Evolutionary conservation across 2,113 vertebrate genomes (phyloP).

Genomic region (Chaetodon trifascialis): DNA sequence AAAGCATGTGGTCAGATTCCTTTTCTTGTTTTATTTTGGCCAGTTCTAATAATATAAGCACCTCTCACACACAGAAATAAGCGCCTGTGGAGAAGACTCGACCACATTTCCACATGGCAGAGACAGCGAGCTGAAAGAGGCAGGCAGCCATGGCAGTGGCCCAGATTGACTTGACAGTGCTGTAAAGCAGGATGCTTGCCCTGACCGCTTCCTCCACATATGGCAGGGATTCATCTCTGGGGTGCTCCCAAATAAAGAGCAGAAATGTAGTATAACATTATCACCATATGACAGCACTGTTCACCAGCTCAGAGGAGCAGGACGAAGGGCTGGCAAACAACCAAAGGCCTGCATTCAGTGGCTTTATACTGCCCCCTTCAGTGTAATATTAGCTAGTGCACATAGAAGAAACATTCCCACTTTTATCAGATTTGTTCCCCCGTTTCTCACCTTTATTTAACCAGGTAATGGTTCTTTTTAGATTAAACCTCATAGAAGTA

Average conservation of each 20-base stretch:
- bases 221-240: constrained; percentile 58
- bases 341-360: constrained; percentile 8
- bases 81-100: constrained; percentile 26
- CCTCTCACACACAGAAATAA: constrained; percentile 45
- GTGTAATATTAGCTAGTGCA: constrained; percentile 27
- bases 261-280: constrained; percentile 63
- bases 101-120: constrained; percentile 54
- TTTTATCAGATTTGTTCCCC: not conserved
- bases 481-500: not conserved
- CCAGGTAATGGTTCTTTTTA: not conserved
- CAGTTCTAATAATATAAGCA: constrained; percentile 43
- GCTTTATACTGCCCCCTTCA: constrained; percentile 74
- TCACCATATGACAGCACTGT: constrained; percentile 65
- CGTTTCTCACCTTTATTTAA: not conserved
- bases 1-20: constrained; percentile 14
- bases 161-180: constrained; percentile 63
- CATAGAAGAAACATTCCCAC: not conserved
- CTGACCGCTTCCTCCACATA: constrained; percentile 69
- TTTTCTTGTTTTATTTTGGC: not conserved
- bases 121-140: constrained; percentile 44
- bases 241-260: constrained; percentile 57
- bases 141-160: constrained; percentile 52
- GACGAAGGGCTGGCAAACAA: constrained; percentile 31
- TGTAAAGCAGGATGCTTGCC: constrained; percentile 48
- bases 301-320: constrained; percentile 54